Percentiles rank a stretch among this genome's conserved stretches.
Conservation (phyloP, 1,140 invertebrate species). For the Eubasilissa regina region DNA sequence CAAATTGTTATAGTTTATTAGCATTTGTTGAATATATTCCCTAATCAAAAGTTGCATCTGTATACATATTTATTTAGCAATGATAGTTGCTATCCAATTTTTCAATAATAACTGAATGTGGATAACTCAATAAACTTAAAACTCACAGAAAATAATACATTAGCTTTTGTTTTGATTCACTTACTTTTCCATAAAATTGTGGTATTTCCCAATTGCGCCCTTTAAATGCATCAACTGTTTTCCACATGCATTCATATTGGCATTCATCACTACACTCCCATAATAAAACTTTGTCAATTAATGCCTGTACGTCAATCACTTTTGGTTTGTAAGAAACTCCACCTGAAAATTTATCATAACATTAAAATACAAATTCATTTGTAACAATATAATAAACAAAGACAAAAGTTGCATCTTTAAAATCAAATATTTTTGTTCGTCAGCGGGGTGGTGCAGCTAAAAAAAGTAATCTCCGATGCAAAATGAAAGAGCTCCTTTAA, state of each 20-base stretch:
- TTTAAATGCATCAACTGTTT: conserved; percentile 86
- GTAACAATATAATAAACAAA: no score
- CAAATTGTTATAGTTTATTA: no score
- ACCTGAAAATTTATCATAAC: conserved; percentile 66
- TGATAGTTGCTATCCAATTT: background rate
- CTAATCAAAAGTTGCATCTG: no score
- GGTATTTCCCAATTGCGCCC: conserved; percentile 81
- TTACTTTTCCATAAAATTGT: conserved; percentile 97
- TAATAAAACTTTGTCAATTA: conserved; percentile 73
- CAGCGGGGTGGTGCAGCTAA: no score
- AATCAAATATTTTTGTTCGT: no score
- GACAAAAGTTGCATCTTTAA: no score
- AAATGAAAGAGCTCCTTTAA: no score
- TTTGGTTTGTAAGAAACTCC: conserved; percentile 73
- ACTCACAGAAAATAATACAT: conserved; percentile 8
- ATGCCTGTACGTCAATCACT: conserved; percentile 69
- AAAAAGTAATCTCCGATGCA: no score
- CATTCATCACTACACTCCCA: conserved; percentile 91
- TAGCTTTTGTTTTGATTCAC: background rate
- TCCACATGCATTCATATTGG: conserved; percentile 94
- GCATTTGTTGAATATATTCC: no score
- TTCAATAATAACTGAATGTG: no score
- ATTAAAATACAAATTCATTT: background rate
- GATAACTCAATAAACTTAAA: background rate
- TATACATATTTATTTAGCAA: no score